Evolutionary conservation across 2,797 vertebrate genomes (phyloP), one percentile per base, ranked within the genome.

Genomic region (Cossypha dichroa): DNA sequence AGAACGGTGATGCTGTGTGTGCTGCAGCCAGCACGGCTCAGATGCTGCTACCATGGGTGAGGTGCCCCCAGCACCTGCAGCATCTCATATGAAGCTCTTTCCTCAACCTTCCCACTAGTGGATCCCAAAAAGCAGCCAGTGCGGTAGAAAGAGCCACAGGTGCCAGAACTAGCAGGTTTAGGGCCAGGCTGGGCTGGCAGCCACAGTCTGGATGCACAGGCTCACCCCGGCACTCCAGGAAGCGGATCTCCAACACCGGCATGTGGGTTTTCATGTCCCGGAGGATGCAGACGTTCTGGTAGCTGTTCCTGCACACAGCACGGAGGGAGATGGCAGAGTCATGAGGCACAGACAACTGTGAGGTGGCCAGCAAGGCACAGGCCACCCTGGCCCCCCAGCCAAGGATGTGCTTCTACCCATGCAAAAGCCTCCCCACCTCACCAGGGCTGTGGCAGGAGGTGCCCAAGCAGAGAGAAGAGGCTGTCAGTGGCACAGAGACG

Each of bases 221-320:
- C 96, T 90, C 86, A 99, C 99, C 99, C 97, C 98, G 98, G 95
- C 99, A 99, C 95, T 99, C 99, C 79, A 99, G 98, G 48, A 99
- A 99, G 74, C 98, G 98, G 95, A 99, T 97, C 97, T 99, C 99
- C 43, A 99, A 99, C 92, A 99, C 90, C 0, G 99, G 98, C 60
- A 99, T 85, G 96, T 99, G 98, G 78, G 97, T 95, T 5, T 97
- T 98, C 99, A 99, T 99, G 89, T 99, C 98, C 7, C 99, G 99
- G 94, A 99, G 98, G 81, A 99, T 98, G 93, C 99, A 99, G n/a
- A 99, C 97, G 21, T 98, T 98, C 74, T 98, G 99, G 49, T 98
- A 99, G 90, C 99, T 97, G 95, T 98, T 99, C 91, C 99, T 99
- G 88, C 43, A 92, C 33, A 67, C 41, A 92, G 85, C 46, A 87